phyloP scores from a whole-genome alignment of 2,888 invertebrate genomes.

The Hemistola chrysoprasaria region DNA sequence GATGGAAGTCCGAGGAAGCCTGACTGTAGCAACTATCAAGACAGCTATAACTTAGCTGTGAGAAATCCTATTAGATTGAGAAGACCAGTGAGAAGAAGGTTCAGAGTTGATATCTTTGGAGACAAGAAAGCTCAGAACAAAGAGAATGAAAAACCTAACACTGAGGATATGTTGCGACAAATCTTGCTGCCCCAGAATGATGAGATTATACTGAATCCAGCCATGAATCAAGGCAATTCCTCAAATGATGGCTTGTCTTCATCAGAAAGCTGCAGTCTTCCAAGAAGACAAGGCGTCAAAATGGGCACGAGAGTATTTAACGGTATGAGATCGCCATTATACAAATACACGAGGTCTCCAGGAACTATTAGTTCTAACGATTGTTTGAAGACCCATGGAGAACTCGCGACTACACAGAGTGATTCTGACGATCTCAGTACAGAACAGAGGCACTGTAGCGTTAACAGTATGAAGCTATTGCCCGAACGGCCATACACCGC shows the following conservation, averaged over 20 bases:
- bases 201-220: constrained; percentile 43
- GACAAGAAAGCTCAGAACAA: constrained; percentile 84
- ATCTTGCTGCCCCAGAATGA: constrained; percentile 63
- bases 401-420: constrained; percentile 66
- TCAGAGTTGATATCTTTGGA: constrained; percentile 74
- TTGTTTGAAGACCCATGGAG: constrained; percentile 59
- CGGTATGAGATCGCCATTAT: constrained; percentile 58
- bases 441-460: constrained; percentile 72
- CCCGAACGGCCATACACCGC: constrained; percentile 70
- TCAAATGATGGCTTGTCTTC: constrained; percentile 75
- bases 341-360: constrained; percentile 46
- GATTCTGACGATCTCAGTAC: constrained; percentile 73
- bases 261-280: constrained; percentile 71
- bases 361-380: constrained; percentile 43
- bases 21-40: constrained; percentile 75
- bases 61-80: constrained; percentile 63
- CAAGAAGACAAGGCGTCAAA: constrained; percentile 85
- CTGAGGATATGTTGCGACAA: constrained; percentile 64
- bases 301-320: constrained; percentile 88
- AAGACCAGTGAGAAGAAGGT: constrained; percentile 75
- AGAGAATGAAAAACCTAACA: constrained; percentile 85
- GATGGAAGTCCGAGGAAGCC: constrained; percentile 50
- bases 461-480: constrained; percentile 74
- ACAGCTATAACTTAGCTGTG: constrained; percentile 77
- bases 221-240: constrained; percentile 54